phyloP scores from a whole-genome alignment of 2,797 vertebrate genomes.

The Anguilla marmorata region DNA sequence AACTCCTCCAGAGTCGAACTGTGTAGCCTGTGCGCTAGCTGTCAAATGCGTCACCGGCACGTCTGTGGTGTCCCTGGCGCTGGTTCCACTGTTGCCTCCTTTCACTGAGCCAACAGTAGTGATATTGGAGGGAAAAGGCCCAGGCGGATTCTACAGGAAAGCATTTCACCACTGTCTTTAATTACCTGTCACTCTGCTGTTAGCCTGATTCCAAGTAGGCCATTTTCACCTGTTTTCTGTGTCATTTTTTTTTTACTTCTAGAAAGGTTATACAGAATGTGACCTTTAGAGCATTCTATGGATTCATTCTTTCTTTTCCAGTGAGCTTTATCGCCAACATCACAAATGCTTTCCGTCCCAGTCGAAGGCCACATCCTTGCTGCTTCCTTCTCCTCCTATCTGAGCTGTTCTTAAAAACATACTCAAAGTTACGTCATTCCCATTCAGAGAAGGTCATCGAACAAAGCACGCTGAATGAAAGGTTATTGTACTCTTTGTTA shows the following conservation, averaged over 20 bases:
- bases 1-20: neutral
- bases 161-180: constrained; percentile 15
- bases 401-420: neutral
- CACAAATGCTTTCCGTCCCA: neutral
- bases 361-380: neutral
- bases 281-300: constrained; percentile 5
- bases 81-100: neutral
- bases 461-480: neutral
- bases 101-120: neutral
- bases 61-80: neutral
- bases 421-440: neutral
- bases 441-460: neutral
- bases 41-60: neutral
- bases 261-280: neutral
- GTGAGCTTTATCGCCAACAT: neutral
- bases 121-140: neutral
- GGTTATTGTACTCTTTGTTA: neutral
- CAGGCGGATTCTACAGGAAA: neutral
- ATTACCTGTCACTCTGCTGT: constrained; percentile 31
- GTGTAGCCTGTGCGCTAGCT: neutral
- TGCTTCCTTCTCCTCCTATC: neutral
- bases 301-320: constrained; percentile 23
- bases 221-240: constrained; percentile 16
- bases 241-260: neutral
- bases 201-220: neutral